A percentile compares a stretch with the other conserved stretches of the same genome.
Evolutionary conservation across 2,113 vertebrate species (phyloP).

Genomic region (Dasyurus viverrinus): DNA sequence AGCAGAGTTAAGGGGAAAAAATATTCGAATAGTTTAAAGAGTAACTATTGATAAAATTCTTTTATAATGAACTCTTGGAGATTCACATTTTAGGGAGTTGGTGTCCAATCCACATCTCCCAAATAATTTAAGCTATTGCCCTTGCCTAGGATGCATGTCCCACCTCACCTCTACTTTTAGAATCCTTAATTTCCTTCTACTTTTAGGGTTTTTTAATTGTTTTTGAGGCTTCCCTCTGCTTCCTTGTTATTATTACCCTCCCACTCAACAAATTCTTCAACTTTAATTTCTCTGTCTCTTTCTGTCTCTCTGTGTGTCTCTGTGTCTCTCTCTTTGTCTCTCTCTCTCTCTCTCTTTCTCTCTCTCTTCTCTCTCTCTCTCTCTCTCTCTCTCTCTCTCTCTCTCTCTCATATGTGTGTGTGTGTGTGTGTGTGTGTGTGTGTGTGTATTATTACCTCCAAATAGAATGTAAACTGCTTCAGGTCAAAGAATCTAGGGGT

Average conservation of each 20-base stretch:
- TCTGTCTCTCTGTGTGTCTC: no score
- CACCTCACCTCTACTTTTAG: neutral
- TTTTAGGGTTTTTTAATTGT: neutral
- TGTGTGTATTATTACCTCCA: neutral
- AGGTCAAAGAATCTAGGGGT: neutral
- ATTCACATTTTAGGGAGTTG: neutral
- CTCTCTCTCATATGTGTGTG: no score
- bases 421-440: no score
- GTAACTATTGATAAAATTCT: neutral
- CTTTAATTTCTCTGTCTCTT: no score
- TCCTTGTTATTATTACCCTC: neutral
- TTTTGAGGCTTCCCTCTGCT: neutral
- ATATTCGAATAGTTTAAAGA: neutral
- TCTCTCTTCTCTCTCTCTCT: no score
- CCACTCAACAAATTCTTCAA: neutral
- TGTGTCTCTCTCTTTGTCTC: no score
- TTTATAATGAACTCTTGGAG: neutral
- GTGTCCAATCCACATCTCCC: neutral
- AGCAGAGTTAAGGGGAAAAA: neutral
- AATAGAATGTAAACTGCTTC: neutral
- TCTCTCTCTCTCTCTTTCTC: no score
- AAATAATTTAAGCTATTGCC: neutral
- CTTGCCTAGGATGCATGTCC: neutral
- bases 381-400: no score
- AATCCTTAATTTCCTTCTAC: neutral